Evolutionary conservation across 2,113 vertebrate genomes (phyloP), one percentile per base, ranked within the genome.

Genomic region (Misgurnus mizolepis): DNA sequence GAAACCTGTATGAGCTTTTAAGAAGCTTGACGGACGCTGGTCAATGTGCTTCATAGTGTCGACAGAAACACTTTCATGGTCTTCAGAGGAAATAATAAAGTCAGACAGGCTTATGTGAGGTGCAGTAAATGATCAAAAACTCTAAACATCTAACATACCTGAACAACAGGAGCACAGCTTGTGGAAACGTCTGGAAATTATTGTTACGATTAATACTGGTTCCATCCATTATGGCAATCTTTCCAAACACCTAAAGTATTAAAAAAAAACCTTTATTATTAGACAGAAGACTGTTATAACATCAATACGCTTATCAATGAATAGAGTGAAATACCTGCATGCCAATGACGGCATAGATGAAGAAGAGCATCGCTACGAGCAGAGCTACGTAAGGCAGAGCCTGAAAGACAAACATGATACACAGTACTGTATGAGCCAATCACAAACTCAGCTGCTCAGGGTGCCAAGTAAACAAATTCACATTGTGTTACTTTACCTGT

Each of bases 161-260:
- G 94, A 99, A 99, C 22, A 99, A 94, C 85, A 99, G 95, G 0
- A 99, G 91, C 6, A 99, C 97, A 0, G 98, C 95, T 86, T 99
- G 97, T 2, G 95, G 96, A 82, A 99, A 99, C 0, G 97, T 99
- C 89, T 99, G 98, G 90, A 99, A 99, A 87, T 99, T 99, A 92
- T 99, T 99, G 94, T 99, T 99, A 81, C 97, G 95, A 83, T 99
- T 99, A 89, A 99, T 98, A 87, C 98, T 96, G 53, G 95, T 95
- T 80, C 95, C 95, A 83, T 98, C 98, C 86, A 95, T 95, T 97
- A 99, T 96, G 60, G 97, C 98, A 70, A 99, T 94, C 93, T 99
- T 99, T 66, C 98, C 98, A 92, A 99, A 99, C 61, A 99, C 95
- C 98, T 99, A 87, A 34, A 83, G 82, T 18, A 68, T 11, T n/a